Percentiles rank a stretch among this genome's conserved stretches.
phyloP scores from a whole-genome alignment of 2,888 invertebrate species.

The Calephelis perditalis region DNA sequence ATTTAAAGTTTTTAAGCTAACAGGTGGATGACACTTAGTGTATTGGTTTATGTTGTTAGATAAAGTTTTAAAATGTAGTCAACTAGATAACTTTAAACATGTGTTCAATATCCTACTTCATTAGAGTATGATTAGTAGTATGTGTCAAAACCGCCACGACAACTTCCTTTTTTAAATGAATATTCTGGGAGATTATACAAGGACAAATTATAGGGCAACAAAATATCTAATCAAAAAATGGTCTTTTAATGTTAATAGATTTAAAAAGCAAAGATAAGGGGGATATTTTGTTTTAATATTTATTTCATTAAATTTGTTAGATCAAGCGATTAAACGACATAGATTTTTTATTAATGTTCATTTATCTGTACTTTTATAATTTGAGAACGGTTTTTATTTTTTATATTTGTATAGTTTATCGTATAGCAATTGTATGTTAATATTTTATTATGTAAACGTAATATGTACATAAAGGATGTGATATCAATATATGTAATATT shows the following conservation, averaged over 20 bases:
- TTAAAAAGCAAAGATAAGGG: not conserved
- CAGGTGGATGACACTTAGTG: no score
- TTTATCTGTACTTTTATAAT: slow-evolving; percentile 18
- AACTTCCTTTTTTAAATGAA: no score
- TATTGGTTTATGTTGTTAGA: no score
- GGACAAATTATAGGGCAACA: no score
- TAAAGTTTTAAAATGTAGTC: no score
- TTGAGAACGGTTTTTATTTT: slow-evolving; percentile 23
- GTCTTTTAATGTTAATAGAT: no score
- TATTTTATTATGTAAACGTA: slow-evolving; percentile 52
- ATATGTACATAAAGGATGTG: slow-evolving; percentile 70
- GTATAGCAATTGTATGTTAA: slow-evolving; percentile 36
- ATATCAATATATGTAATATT: slow-evolving; percentile 54
- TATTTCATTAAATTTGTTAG: slow-evolving; percentile 9
- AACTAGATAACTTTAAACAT: no score
- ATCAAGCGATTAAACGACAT: slow-evolving; percentile 11
- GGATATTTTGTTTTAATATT: slow-evolving; percentile 15
- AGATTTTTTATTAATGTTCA: slow-evolving; percentile 10
- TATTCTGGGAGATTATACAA: no score
- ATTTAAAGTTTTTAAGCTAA: no score
- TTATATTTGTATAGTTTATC: slow-evolving; percentile 29
- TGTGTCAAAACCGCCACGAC: no score
- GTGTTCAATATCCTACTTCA: not conserved
- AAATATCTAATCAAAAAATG: no score
- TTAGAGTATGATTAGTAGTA: no score